Evolutionary conservation across 2,113 vertebrate genomes (phyloP), one percentile per base, ranked within the genome.

Genomic region (Opisthocomus hoazin): DNA sequence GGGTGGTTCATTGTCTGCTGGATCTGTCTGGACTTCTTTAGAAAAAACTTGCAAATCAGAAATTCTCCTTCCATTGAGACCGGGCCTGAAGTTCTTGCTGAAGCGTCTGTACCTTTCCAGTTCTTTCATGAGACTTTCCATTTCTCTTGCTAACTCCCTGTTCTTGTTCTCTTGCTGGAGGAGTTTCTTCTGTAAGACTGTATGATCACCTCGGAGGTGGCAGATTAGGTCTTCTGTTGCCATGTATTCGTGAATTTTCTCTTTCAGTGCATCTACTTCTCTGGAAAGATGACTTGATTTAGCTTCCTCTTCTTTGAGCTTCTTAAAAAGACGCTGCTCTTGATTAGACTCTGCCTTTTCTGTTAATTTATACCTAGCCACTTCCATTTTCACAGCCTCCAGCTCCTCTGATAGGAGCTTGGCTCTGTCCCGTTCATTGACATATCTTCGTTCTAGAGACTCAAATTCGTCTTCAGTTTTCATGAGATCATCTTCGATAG

Each of bases 21-120:
- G 96, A 89, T 99, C 99, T 32, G 99, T 99, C 92, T 99, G 99
- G 74, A 99, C 99, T 95, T 99, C 99, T 96, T 99, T 99, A 80
- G 99, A 99, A 94, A 98, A 98, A 61, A 98, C 97, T 34, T 99
- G 99, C 45, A 99, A 98, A 94, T 99, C 99, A 32, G 99, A 99
- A 89, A 99, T 98, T 90, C 99, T 99, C 79, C 99, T 98, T 69
- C 99, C 99, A 7, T 99, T 99, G 97, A 99, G 98, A 88, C 98
- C 93, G 0, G 99, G 98, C 53, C 99, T 98, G 26, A 99, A 97
- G 56, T 98, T 99, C 97, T 99, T 99, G 97, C 98, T 99, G 89
- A 99, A 99, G 80, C 98, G 98, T 21, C 99, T 97, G 93, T 99
- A 99, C 91, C 99, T 97, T 88, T 99, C 99, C n/a, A 99, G 90